Base-by-base conservation (phyloP, 1,140 invertebrate genomes). In the Zaprionus nigranus region DNA sequence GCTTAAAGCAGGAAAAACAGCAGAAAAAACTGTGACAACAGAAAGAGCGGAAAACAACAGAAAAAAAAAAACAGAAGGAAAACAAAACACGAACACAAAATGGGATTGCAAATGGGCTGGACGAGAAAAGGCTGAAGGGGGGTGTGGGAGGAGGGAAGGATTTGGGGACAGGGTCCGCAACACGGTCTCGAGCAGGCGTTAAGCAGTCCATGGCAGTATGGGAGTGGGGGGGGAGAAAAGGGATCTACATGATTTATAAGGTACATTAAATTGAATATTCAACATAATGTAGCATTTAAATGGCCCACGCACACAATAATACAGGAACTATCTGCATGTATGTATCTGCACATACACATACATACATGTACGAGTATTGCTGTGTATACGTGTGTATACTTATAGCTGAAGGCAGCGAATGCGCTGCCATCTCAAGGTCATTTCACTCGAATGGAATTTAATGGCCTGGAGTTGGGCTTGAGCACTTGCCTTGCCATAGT, bases 251-350 rank as follows among this genome's bases (percentile, higher is more conserved):
- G 84, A 88, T 88, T 88, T 88, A 88, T 90, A 84, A 88, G 84
- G 58, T 74, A 88, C 84, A 88, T 87, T 87, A 88, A 84, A 87
- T 87, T 87, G 83, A 87, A 87, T 87, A 88, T 87, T 87, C 84
- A 87, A 87, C 84, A 83, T 87, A 87, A 87, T 87, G 83, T 87
- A 80, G 80, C 84, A 83, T 87, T 87, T 88, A 87, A 87, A 87
- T 87, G 83, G 82, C 73, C 82, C 79, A 79, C 67, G 82, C 79
- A 78, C 66, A 79, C 61, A 20, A 74, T 62, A 61, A 65, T 54
- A 59, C 74, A 66, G 66, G n/a, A 63, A 70, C 46, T 24, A 54
- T 59, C 58, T 15, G 34, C 53, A 69, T 22, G 40, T 46, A 46
- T 63, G 49, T 17, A n/a, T n/a, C n/a, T 60, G 34, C 46, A 56